Evolutionary conservation across 2,888 invertebrate species (phyloP), one percentile per base, ranked within the genome.

Genomic region (Aphidius colemani): DNA sequence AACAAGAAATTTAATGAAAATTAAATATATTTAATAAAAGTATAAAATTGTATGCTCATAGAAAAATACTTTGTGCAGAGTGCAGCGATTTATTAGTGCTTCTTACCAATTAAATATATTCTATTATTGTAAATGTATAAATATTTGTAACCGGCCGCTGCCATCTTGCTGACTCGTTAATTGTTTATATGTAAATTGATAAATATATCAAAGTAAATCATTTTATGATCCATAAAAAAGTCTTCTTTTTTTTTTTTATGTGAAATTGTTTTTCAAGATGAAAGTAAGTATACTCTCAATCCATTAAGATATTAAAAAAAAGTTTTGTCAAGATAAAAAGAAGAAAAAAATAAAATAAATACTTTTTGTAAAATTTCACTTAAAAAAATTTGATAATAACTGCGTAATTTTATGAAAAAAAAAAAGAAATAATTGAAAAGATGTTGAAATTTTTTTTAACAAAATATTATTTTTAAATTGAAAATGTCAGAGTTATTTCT

Each of bases 81-180:
- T 79, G 78, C 78, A 72, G 74, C 75, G 74, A 66, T 66, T 66
- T 55, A 65, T 67, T 53, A 62, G 63, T 57, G 66, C 66, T 66
- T 67, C 66, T 67, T 67, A 69, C 67, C 64, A 66, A 69, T 56
- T 13, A 63, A 40, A 67, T 59, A 60, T 55, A 50, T 53, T 71
- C 72, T 69, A 70, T 72, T 70, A 70, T 61, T 66, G 63, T 61
- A 61, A 64, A 61, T 64, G 65, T 66, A 48, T 63, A n/a, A n/a
- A 63, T 60, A 68, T 69, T 65, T 67, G 66, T 69, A 68, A 66
- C 60, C 67, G 76, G 83, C 84, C 85, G 84, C 85, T 83, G 85
- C 85, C 85, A 85, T 85, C 85, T 85, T 85, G 85, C 85, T 83
- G 83, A 81, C 83, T 83, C 83, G 78, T 78, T 73, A 72, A 69